Conservation (phyloP, 1,140 invertebrate species). For the Melitaea cinxia region DNA sequence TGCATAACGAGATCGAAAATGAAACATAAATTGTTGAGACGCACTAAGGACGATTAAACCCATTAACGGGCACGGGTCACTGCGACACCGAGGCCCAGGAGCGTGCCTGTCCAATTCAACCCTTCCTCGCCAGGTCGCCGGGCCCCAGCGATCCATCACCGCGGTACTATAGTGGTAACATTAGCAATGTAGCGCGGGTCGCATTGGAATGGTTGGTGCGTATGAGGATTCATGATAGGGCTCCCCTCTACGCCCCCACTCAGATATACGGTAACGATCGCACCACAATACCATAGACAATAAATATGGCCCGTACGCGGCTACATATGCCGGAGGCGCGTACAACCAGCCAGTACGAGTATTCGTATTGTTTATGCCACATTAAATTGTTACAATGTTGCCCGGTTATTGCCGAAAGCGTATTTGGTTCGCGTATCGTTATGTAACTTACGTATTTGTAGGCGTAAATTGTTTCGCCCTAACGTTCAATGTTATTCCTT, state of each 20-base stretch:
- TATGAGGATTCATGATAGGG: constrained; percentile 78
- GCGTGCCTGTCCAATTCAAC: constrained; percentile 70
- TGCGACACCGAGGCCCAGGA: constrained; percentile 56
- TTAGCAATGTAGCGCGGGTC: constrained; percentile 49
- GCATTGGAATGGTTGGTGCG: constrained; percentile 57
- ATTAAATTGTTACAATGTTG: constrained; percentile 81
- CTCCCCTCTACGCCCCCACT: constrained; percentile 67
- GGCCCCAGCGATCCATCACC: constrained; percentile 42
- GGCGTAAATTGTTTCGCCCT: constrained; percentile 65
- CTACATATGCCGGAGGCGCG: constrained; percentile 70
- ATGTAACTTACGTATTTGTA: constrained; percentile 64
- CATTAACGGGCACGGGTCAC: constrained; percentile 75
- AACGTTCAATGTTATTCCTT: constrained; percentile 51
- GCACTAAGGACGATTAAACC: constrained; percentile 75
- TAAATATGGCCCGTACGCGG: constrained; percentile 74
- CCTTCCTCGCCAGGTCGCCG: constrained; percentile 56
- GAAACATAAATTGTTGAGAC: constrained; percentile 77
- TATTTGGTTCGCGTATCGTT: constrained; percentile 72
- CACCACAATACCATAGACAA: constrained; percentile 78
- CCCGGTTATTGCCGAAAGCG: constrained; percentile 77
- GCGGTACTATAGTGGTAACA: constrained; percentile 28
- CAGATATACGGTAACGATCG: constrained; percentile 77
- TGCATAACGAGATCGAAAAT: constrained; percentile 79
- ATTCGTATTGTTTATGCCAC: constrained; percentile 79
- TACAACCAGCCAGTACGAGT: constrained; percentile 56